Base-by-base conservation (phyloP, 2,797 vertebrate genomes). In the Octomys mimax region DNA sequence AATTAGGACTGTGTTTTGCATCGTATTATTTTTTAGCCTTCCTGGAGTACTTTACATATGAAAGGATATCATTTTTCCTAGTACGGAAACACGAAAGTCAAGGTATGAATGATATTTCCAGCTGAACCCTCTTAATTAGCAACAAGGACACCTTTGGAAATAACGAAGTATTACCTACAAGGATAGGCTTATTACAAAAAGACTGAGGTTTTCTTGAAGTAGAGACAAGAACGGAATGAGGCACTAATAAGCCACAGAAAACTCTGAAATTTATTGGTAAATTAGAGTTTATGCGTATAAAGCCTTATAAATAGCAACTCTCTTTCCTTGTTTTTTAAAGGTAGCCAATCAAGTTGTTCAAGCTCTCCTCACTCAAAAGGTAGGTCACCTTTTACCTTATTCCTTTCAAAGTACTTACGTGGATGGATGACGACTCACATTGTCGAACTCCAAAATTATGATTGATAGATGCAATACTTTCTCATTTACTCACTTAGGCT, bases 261-360 rank as follows among this genome's bases (percentile, higher is more conserved):
- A 42, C 82, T 68, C 33, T 83, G 70, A 83, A 73, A 93, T 22
- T 42, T 95, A 87, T 22, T 93, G 75, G 83, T 84, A 95, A 95
- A 94, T 95, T 95, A 95, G 75, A 73, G 28, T 85, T 33, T 11
- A 1, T 88, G 54, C 0, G 0, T 57, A 22, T 71, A 49, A 92
- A 87, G 33, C 62, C 66, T 92, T 62, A 82, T 87, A 92, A 94
- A 77, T 2, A 31, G 31, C 73, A 87, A 64, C 57, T 95, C 89
- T 97, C 94, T 94, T 92, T 97, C 36, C 97, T 96, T 94, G 73
- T 89, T 98, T 97, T 77, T 78, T 98, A 81, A 95, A 99, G 99
- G 99, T 99, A 86, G 99, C 99, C 97, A 99, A 99, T 98, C 99
- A 99, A 96, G 99, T 99, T 24, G 99, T 99, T 92, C 99, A 99